Base-by-base conservation (phyloP, 2,113 vertebrate species). In the Aptenodytes patagonicus region DNA sequence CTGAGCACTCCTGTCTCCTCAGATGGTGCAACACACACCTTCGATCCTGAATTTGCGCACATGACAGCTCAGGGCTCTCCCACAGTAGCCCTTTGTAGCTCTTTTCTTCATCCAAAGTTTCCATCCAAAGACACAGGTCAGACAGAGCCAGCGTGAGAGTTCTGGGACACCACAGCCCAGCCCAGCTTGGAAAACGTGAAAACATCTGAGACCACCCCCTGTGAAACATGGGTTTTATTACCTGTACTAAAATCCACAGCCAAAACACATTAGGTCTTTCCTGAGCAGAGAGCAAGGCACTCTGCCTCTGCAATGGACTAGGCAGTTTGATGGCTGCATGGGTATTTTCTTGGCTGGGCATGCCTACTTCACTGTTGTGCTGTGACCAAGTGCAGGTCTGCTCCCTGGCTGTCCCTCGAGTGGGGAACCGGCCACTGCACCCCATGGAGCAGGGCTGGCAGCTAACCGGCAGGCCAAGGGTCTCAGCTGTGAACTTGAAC, bases 151-250 rank as follows among this genome's bases (percentile, higher is more conserved):
- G 17, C 11, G 14, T 10, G 34, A 73, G 36, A 20, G 20, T 14
- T 55, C 12, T 28, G 22, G 17, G 19, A 66, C 20, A 55, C 21
- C 58, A 54, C n/a, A 89, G 26, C 61, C 34, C 22, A 57, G 29
- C 19, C 49, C 11, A 36, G n/a, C 42, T 20, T 26, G n/a, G 60
- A 66, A 86, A 76, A 61, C 0, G 0, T 0, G 0, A n/a, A 78
- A 54, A 34, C 6, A 75, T 17, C 55, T 5, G 3, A 65, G 20
- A 38, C 7, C 9, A 32, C 21, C 10, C 17, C 7, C 51, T 60
- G 18, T n/a, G n/a, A 79, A 65, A 52, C 44, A 26, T 3, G 3
- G 22, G 12, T 2, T 28, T 72, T 32, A 8, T 34, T 72, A 34
- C 12, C n/a, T 44, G 8, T 28, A 34, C 22, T 38, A 38, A 64